Evolutionary conservation across 1,140 invertebrate species (phyloP).

Genomic region (Rhynchophorus ferrugineus): DNA sequence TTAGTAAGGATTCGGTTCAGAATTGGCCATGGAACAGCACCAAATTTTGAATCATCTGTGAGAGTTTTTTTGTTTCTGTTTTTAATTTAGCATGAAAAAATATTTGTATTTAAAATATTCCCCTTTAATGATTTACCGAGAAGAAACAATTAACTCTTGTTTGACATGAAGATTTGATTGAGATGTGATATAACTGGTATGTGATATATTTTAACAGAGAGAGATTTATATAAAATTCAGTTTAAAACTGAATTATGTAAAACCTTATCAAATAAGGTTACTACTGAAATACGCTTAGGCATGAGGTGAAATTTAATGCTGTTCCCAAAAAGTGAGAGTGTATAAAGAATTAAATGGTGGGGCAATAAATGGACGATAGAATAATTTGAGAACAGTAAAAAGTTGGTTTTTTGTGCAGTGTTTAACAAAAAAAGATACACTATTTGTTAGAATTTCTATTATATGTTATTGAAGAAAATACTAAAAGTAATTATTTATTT

Average conservation of each 20-base stretch:
- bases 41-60: not conserved
- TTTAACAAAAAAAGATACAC: conserved; percentile 28
- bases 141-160: conserved; percentile 13
- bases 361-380: conserved; percentile 24
- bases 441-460: conserved; percentile 40
- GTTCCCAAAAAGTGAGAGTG: not conserved
- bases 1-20: not conserved
- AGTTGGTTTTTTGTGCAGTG: conserved; percentile 37
- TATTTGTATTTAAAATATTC: too few relatives aligned
- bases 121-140: too few relatives aligned
- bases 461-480: conserved; percentile 36
- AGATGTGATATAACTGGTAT: conserved; percentile 23
- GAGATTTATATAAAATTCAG: conserved; percentile 23
- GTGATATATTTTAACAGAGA: conserved; percentile 18
- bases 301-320: not conserved
- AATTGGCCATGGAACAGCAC: not conserved
- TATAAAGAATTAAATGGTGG: conserved; percentile 9
- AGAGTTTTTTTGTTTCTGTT: conserved; percentile 14
- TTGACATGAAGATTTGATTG: conserved; percentile 4
- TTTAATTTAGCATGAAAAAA: too few relatives aligned
- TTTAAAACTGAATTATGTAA: conserved; percentile 8
- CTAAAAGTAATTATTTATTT: conserved; percentile 31
- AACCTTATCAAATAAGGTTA: conserved; percentile 4
- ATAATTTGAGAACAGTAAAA: conserved; percentile 28
- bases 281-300: conserved; percentile 8